phyloP scores from a whole-genome alignment of 2,113 vertebrate genomes.

The Probosciger aterrimus region DNA sequence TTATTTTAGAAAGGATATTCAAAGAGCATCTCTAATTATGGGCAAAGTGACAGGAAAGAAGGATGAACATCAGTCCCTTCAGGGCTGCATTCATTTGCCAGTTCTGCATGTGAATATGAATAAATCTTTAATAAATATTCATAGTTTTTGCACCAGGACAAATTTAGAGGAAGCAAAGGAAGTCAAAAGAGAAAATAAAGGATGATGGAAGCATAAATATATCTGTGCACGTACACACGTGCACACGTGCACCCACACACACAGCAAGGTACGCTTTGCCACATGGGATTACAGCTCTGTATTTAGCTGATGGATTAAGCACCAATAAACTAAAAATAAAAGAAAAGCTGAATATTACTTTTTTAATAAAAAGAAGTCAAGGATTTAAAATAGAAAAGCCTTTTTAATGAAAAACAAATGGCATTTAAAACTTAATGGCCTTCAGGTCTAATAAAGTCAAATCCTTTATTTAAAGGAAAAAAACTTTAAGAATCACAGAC shows the following conservation, averaged over 20 bases:
- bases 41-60: background rate
- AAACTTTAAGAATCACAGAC: background rate
- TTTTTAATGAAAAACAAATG: constrained; percentile 63
- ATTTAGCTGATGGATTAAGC: constrained; percentile 20
- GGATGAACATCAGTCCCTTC: background rate
- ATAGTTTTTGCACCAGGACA: background rate
- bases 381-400: constrained; percentile 41
- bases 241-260: background rate
- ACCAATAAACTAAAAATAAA: background rate
- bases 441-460: constrained; percentile 21
- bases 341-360: background rate
- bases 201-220: background rate
- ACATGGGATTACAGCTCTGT: background rate
- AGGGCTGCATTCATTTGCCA: background rate
- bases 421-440: constrained; percentile 55
- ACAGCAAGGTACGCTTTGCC: background rate
- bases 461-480: background rate
- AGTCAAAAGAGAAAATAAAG: background rate
- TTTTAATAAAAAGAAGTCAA: constrained; percentile 32
- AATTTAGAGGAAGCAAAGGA: background rate
- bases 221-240: background rate
- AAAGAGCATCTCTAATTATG: background rate
- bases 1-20: background rate
- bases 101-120: background rate
- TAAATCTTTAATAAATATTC: background rate